Conservation (phyloP, 1,140 invertebrate genomes). For the Neodiprion pinetum region DNA sequence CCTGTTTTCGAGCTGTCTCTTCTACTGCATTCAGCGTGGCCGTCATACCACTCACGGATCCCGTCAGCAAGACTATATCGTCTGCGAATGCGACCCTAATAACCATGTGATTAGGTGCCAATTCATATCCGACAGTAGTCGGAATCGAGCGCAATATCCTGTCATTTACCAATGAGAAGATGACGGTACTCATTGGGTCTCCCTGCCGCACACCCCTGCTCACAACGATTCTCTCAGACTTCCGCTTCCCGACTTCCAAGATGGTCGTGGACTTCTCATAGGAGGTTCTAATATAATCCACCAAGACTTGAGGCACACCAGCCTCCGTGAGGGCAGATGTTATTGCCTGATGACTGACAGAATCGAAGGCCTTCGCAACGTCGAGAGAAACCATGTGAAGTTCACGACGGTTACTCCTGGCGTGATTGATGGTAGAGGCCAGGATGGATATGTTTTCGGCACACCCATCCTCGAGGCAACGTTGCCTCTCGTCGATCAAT, state of each 20-base stretch:
- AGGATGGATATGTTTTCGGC: constrained; percentile 29
- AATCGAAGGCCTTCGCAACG: constrained; percentile 33
- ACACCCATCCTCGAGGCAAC: constrained; percentile 31
- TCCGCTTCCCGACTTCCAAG: constrained; percentile 14
- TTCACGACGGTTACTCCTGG: not conserved
- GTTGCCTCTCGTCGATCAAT: constrained; percentile 24
- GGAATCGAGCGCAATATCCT: no score
- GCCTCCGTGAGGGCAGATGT: constrained; percentile 2
- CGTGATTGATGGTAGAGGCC: constrained; percentile 17
- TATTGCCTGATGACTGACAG: constrained; percentile 20
- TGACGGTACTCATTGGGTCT: no score
- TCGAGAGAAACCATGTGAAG: constrained; percentile 31
- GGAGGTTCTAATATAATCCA: constrained; percentile 13
- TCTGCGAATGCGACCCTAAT: constrained; percentile 50
- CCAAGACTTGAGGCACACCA: constrained; percentile 15
- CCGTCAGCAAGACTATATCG: constrained; percentile 47
- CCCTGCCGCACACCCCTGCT: no score
- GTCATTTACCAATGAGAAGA: no score
- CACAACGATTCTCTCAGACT: no score
- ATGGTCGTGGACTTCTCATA: constrained; percentile 22
- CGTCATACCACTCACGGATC: constrained; percentile 32
- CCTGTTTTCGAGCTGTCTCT: constrained; percentile 32
- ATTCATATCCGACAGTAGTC: no score
- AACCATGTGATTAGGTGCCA: not conserved
- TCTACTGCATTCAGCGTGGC: not conserved